Evolutionary conservation across 2,888 invertebrate species (phyloP).

Genomic region (Falcaria lacertinaria): DNA sequence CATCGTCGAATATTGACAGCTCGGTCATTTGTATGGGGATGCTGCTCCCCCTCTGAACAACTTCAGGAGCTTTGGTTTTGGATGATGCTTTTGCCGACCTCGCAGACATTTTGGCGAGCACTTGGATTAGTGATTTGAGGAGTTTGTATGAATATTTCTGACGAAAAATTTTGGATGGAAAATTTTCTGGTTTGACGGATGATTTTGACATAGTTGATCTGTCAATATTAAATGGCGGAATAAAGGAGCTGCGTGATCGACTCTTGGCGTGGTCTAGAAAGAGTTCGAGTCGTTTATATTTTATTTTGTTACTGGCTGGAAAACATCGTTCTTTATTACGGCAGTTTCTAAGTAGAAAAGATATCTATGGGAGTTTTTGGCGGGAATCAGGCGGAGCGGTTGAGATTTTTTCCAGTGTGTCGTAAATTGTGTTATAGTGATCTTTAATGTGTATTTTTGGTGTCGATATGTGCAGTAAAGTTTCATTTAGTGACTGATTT

Average conservation of each 20-base stretch:
- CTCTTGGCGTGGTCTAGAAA: no score
- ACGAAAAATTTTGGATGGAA: background rate
- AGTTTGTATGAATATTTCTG: background rate
- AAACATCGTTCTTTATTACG: no score
- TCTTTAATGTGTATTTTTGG: no score
- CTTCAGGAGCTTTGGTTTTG: background rate
- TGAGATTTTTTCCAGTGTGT: no score
- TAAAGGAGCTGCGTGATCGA: background rate
- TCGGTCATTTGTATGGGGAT: conserved; percentile 39
- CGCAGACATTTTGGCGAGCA: conserved; percentile 1
- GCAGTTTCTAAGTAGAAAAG: no score
- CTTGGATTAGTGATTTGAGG: background rate
- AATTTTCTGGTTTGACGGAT: background rate
- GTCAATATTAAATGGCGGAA: background rate
- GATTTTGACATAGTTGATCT: background rate
- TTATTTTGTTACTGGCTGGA: no score
- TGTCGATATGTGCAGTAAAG: no score
- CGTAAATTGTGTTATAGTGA: no score
- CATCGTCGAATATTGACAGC: conserved; percentile 35
- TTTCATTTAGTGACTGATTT: no score
- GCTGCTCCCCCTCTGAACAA: conserved; percentile 14
- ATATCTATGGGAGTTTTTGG: no score
- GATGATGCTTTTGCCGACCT: background rate
- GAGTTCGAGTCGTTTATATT: no score
- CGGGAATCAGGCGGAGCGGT: no score